phyloP scores from a whole-genome alignment of 2,797 vertebrate genomes.

The Miichthys miiuy region DNA sequence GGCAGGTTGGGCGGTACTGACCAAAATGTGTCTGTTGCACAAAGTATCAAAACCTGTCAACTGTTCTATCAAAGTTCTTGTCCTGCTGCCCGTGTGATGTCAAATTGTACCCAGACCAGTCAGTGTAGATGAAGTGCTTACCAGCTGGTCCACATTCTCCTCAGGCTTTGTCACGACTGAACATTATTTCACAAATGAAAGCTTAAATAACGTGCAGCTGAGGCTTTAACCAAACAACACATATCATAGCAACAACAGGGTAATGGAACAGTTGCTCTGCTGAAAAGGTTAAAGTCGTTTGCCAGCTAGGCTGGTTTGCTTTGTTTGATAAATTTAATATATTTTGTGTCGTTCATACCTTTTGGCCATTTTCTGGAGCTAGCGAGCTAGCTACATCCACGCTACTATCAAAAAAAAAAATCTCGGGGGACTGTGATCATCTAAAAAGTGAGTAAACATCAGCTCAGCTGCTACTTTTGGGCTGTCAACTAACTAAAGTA shows the following conservation, averaged over 20 bases:
- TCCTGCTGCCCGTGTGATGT: neutral
- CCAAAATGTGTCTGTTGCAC: neutral
- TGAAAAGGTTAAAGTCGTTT: neutral
- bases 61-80: neutral
- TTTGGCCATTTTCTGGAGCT: neutral
- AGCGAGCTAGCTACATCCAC: neutral
- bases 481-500: no score
- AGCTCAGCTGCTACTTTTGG: neutral
- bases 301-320: neutral
- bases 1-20: accelerated
- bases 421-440: neutral
- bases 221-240: neutral
- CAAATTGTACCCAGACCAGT: no score
- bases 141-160: no score
- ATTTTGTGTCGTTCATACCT: neutral
- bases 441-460: neutral
- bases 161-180: neutral
- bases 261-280: neutral
- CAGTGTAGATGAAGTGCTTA: no score
- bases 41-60: neutral
- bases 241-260: neutral
- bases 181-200: neutral
- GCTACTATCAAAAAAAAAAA: neutral
- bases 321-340: neutral
- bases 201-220: neutral